These are phyloP conservation scores for Tubulanus polymorphus DNA, from an alignment of 2,888 invertebrate species.

Conservation along the genomic window DNA sequence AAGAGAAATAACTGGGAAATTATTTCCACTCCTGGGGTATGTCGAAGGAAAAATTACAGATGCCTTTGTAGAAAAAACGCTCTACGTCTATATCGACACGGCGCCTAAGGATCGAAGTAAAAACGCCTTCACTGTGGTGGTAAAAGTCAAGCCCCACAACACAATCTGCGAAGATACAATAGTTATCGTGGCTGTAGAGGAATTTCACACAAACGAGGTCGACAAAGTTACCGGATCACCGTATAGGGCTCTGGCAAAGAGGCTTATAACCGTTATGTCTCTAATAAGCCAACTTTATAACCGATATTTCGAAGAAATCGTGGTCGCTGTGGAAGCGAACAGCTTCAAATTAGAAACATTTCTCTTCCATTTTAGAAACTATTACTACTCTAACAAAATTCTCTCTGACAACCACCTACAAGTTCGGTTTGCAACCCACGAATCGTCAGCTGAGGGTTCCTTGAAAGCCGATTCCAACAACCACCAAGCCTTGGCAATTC, in stretches of 20 bases:
- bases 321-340: neutral
- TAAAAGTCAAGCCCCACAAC: neutral
- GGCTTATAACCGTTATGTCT: neutral
- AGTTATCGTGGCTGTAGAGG: neutral
- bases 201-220: neutral
- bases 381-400: neutral
- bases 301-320: constrained; percentile 1
- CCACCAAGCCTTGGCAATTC: neutral
- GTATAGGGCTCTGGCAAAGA: neutral
- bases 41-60: neutral
- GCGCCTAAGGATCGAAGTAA: constrained; percentile 1
- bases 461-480: neutral
- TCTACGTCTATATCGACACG: neutral
- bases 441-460: neutral
- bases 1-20: neutral
- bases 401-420: neutral
- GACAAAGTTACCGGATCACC: constrained; percentile 1
- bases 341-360: constrained; percentile 1
- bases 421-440: neutral
- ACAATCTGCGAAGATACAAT: neutral
- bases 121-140: neutral
- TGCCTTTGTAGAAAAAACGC: neutral
- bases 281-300: neutral
- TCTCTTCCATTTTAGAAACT: neutral
- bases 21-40: neutral